Base-by-base conservation (phyloP, 2,888 invertebrate genomes). In the Drosophila neotestacea region DNA sequence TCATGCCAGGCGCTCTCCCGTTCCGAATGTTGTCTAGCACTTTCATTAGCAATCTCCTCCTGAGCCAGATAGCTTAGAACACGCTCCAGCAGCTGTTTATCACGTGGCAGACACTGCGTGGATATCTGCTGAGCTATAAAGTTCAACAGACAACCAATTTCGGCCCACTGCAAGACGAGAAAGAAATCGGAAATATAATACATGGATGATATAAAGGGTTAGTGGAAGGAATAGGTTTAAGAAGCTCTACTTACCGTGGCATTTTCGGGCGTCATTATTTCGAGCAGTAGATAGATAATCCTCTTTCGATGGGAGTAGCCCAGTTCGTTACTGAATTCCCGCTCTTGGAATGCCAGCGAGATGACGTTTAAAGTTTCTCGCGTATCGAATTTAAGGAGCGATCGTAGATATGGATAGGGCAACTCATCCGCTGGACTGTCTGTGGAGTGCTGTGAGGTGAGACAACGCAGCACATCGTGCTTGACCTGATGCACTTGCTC, bases 341-440 rank as follows among this genome's bases (percentile, higher is more conserved):
- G 94, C 89, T 97, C 97, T 84, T 96, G 96, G 93, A 97, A 97
- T 46, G 97, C 97, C 91, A 97, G 93, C 28, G 96, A 95, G 56
- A 97, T 94, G 4, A 97, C 97, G 92, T 97, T 97, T 42, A 97
- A 93, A 79, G 97, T 97, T 89, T 97, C 98, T 58, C 96, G 94
- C 0, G 96, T 96, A 91, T 98, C 97, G 90, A 97, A 98, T 79
- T 95, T 94, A 7, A 98, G 93, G 50, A 98, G 93, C 0, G 96
- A 95, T 73, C 96, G 94, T 36, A 96, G 92, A 91, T 95, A 96
- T 0, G 96, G 96, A 93, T 96, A 96, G 11, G 94, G 94, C 56
- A 94, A 92, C 91, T 96, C 96, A 61, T 94, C 92, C 44, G 94
- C 94, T 52, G 93, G 93, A 44, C 95, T 94, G 73, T 94, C 94